Evolutionary conservation across 2,797 vertebrate genomes (phyloP).

Genomic region (Ataeniobius toweri): DNA sequence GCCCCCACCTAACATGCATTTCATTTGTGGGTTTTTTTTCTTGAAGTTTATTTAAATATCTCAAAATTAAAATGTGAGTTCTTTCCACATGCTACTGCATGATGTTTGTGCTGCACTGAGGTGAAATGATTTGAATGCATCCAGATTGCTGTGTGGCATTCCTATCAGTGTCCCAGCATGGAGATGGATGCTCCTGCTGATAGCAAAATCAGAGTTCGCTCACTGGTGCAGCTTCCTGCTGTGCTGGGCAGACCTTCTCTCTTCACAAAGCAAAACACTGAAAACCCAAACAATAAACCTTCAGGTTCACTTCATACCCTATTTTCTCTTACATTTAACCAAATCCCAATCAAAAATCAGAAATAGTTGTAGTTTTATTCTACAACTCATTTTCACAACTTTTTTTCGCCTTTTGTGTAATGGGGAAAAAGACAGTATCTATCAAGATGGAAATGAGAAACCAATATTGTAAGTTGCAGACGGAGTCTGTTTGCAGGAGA

Average conservation of each 20-base stretch:
- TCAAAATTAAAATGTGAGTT: slow-evolving; percentile 35
- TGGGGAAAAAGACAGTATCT: slow-evolving; percentile 55
- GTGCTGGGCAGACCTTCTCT: slow-evolving; percentile 45
- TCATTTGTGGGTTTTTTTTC: slow-evolving; percentile 21
- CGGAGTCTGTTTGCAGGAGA: slow-evolving; percentile 78
- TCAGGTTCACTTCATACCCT: slow-evolving; percentile 11
- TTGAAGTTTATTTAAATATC: slow-evolving; percentile 9
- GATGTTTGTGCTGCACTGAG: slow-evolving; percentile 40
- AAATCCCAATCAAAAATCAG: slow-evolving; percentile 32
- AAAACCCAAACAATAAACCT: slow-evolving; percentile 33
- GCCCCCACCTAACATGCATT: slow-evolving; percentile 37
- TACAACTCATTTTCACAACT: slow-evolving; percentile 22
- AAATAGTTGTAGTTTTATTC: slow-evolving; percentile 24
- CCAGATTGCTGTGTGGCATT: slow-evolving; percentile 73
- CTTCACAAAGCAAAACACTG: slow-evolving; percentile 30
- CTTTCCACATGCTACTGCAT: slow-evolving; percentile 34
- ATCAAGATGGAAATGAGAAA: slow-evolving; percentile 77
- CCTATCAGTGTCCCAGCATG: slow-evolving; percentile 72
- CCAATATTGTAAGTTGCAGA: slow-evolving; percentile 75
- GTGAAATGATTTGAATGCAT: slow-evolving; percentile 62
- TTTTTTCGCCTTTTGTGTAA: slow-evolving; percentile 45
- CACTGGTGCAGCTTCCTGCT: slow-evolving; percentile 63
- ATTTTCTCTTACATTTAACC: slow-evolving; percentile 33
- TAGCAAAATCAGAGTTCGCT: slow-evolving; percentile 76
- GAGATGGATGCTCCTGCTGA: slow-evolving; percentile 71